Evolutionary conservation across 2,113 vertebrate genomes (phyloP), one percentile per base, ranked within the genome.

Genomic region (Entomyzon cyanotis): DNA sequence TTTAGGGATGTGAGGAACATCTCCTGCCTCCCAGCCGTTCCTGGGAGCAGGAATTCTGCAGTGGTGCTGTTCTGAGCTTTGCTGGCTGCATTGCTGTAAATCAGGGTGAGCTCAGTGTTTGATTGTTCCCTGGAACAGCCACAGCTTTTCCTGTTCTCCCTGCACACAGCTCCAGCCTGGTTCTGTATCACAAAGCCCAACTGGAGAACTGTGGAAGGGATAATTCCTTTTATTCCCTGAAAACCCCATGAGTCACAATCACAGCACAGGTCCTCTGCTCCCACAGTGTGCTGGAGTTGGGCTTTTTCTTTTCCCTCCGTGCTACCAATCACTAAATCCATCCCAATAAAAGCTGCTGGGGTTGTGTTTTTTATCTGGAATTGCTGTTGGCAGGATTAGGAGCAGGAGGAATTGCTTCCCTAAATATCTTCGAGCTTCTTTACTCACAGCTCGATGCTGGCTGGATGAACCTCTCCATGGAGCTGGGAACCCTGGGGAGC

Each of bases 371-470:
- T 71, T 25, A 37, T 47, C 80, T 86, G 92, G 87, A 89, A 86
- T 73, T 62, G 69, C 28, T 58, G 91, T 64, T 94, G 95, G 58
- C 79, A 89, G 65, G 49, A 94, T 93, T 94, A 92, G 94, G 78
- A 88, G 81, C 69, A 74, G 53, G 73, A 83, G 83, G 50, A 90
- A 86, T 87, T 94, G 69, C 49, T 94, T 92, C 63, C 65, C 65
- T 70, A 19, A 39, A 33, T 67, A 62, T 82, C 50, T 24, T 22
- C 4, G 5, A 60, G 84, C 52, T 75, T 87, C 90, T 84, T 91
- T 70, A 53, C 63, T 84, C 83, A 46, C 46, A 82, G 76, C 44
- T 82, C 30, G 11, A 33, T 69, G 55, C 59, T 31, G 39, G 55
- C 68, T 88, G 80, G 70, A 6, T 52, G 70, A 64, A 85, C 68